phyloP scores from a whole-genome alignment of 2,113 vertebrate species.

The Trematocara variabile region DNA sequence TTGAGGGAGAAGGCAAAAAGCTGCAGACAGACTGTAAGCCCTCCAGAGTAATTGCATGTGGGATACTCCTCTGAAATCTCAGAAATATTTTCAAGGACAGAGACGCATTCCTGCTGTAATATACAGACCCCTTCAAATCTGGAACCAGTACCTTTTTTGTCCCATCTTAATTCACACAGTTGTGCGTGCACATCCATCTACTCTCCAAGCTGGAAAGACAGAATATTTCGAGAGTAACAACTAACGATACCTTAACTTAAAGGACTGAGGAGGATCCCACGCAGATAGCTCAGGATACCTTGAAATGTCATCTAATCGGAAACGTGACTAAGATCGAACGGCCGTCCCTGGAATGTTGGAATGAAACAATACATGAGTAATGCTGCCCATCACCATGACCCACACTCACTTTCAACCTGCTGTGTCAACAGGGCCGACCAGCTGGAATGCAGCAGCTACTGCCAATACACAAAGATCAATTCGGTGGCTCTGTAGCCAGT shows the following conservation, averaged over 20 bases:
- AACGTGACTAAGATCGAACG: constrained; percentile 45
- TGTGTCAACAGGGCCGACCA: constrained; percentile 54
- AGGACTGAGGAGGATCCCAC: background rate
- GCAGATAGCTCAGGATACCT: background rate
- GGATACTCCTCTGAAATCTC: background rate
- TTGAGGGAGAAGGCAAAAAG: background rate
- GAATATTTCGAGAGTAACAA: background rate
- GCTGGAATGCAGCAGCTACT: constrained; percentile 60
- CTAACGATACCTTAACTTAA: background rate
- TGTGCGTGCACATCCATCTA: background rate
- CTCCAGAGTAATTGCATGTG: background rate
- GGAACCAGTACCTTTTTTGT: background rate
- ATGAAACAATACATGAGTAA: constrained; percentile 47
- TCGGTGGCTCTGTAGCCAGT: background rate
- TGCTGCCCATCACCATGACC: constrained; percentile 16
- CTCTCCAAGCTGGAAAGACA: background rate
- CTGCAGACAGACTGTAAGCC: background rate
- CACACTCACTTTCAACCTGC: constrained; percentile 61
- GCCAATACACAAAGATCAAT: background rate
- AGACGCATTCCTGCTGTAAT: constrained; percentile 14
- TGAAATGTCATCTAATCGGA: constrained; percentile 33
- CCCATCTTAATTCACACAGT: background rate
- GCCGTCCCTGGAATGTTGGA: constrained; percentile 49
- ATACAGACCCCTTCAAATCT: constrained; percentile 4
- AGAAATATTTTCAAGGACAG: constrained; percentile 10